These are phyloP conservation scores for Arenaria interpres DNA, from an alignment of 2,113 vertebrate species.

Conservation along the genomic window DNA sequence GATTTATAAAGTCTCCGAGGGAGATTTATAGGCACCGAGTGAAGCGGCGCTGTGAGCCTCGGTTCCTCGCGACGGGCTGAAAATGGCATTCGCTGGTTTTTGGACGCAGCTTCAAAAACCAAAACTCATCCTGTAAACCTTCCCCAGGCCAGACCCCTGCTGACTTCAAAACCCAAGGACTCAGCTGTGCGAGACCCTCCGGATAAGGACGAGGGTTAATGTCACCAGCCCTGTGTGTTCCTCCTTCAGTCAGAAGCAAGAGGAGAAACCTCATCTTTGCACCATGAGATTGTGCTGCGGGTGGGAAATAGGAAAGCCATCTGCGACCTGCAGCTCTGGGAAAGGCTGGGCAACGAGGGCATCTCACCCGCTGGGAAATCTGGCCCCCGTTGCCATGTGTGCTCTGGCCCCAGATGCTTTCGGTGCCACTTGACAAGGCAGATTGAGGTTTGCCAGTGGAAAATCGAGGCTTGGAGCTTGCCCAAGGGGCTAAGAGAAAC, in stretches of 20 bases:
- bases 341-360: not conserved
- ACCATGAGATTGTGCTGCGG: accelerated
- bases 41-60: accelerated
- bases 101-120: not conserved
- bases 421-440: accelerated
- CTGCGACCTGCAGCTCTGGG: not conserved
- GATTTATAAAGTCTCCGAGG: not conserved
- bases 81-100: not conserved
- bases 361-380: not conserved
- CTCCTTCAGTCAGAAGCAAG: not conserved
- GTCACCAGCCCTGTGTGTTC: not conserved
- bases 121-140: not conserved
- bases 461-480: not conserved
- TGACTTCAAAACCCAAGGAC: not conserved
- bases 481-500: not conserved
- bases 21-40: not conserved
- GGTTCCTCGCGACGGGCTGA: accelerated
- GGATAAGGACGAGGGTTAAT: not conserved
- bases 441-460: not conserved
- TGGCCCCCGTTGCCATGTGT: accelerated
- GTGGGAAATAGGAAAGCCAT: not conserved
- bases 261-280: not conserved
- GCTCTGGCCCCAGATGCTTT: not conserved
- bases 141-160: not conserved
- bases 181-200: not conserved